Conservation (phyloP, 2,797 vertebrate genomes). For the Holocentrus rufus region DNA sequence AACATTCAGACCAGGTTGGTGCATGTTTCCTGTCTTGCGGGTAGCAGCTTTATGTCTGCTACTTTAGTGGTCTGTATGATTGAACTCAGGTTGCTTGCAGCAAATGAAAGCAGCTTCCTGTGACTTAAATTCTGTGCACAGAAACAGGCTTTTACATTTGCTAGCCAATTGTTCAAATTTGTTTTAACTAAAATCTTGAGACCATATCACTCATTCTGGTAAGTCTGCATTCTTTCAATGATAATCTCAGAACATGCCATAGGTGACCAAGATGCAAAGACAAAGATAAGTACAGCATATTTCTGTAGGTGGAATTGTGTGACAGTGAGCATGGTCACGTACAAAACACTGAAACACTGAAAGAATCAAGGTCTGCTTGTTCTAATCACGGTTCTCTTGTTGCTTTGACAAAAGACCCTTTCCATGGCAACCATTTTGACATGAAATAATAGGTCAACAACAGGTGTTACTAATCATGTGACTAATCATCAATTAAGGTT, state of each 20-base stretch:
- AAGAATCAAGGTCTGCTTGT: too few species aligned
- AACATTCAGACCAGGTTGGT: conserved; percentile 30
- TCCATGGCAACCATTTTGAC: too few species aligned
- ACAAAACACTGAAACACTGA: background rate
- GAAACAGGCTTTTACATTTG: background rate
- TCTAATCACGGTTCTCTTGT: background rate
- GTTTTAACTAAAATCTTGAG: conserved; percentile 12
- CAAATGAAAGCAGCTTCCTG: conserved; percentile 68
- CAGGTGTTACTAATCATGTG: too few species aligned
- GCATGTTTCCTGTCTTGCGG: conserved; percentile 80
- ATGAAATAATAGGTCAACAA: too few species aligned
- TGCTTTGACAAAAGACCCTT: background rate
- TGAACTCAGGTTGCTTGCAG: conserved; percentile 42
- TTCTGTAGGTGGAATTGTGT: background rate
- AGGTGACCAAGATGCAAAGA: background rate
- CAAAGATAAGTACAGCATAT: background rate
- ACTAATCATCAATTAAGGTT: too few species aligned
- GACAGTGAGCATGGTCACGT: background rate
- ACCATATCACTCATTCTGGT: conserved; percentile 22
- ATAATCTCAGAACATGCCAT: background rate
- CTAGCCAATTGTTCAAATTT: background rate
- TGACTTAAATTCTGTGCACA: conserved; percentile 18
- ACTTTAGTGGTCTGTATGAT: conserved; percentile 30
- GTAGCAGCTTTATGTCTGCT: conserved; percentile 35
- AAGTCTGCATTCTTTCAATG: conserved; percentile 26